Evolutionary conservation across 1,140 invertebrate species (phyloP).

Genomic region (Aphis gossypii): DNA sequence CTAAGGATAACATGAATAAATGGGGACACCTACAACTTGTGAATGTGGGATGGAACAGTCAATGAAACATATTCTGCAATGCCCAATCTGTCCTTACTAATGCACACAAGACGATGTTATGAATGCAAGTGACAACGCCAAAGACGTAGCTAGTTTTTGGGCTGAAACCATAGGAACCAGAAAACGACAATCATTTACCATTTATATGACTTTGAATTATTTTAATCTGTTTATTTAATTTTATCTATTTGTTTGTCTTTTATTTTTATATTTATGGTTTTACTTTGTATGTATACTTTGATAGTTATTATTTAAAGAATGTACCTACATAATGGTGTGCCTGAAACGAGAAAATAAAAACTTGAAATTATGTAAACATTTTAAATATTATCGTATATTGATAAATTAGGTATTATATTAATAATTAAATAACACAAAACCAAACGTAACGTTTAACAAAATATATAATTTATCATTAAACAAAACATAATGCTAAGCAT

Average conservation of each 20-base stretch:
- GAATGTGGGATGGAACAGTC: neutral
- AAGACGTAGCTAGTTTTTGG: neutral
- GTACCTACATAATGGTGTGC: constrained; percentile 4
- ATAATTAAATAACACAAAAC: too few relatives aligned
- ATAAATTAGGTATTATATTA: too few relatives aligned
- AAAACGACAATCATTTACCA: neutral
- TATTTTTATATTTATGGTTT: constrained; percentile 20
- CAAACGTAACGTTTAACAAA: too few relatives aligned
- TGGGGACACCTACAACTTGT: neutral
- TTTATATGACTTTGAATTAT: neutral
- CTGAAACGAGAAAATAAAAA: constrained; percentile 10
- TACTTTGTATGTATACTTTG: neutral
- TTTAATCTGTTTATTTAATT: neutral
- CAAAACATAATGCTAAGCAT: too few relatives aligned
- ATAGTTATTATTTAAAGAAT: neutral
- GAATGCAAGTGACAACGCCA: neutral
- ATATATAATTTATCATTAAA: too few relatives aligned
- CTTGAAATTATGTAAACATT: too few relatives aligned
- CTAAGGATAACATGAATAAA: neutral
- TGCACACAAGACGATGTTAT: neutral
- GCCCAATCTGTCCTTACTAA: neutral
- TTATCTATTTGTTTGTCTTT: constrained; percentile 2
- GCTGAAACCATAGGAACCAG: neutral
- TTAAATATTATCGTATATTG: too few relatives aligned
- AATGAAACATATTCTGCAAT: constrained; percentile 14